A percentile compares a stretch with the other conserved stretches of the same genome.
phyloP scores from a whole-genome alignment of 2,113 vertebrate genomes.

The Oostethus manadensis region DNA sequence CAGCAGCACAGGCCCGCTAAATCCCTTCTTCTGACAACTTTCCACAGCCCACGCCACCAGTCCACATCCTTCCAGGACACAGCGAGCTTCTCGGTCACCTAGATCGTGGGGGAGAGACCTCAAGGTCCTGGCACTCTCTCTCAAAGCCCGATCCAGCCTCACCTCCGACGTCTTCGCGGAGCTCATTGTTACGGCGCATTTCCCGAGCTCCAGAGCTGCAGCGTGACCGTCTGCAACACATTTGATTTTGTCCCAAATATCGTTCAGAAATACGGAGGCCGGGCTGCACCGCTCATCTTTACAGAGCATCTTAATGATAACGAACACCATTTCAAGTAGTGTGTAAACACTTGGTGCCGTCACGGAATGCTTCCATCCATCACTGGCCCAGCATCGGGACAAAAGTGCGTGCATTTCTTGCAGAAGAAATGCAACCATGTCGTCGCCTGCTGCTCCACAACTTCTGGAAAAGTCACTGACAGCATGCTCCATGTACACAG shows the following conservation, averaged over 20 bases:
- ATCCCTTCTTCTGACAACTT: constrained; percentile 31
- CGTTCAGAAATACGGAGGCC: constrained; percentile 44
- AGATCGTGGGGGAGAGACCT: constrained; percentile 45
- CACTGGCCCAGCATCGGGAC: constrained; percentile 6
- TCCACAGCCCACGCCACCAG: constrained; percentile 70
- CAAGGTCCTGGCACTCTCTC: constrained; percentile 58
- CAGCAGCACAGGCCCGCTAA: constrained; percentile 53
- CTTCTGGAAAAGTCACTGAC: constrained; percentile 65
- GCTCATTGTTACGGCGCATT: constrained; percentile 61
- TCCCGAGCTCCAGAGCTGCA: constrained; percentile 47
- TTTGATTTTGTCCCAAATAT: constrained; percentile 26
- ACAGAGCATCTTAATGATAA: constrained; percentile 72
- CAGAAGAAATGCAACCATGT: constrained; percentile 67
- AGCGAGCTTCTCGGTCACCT: constrained; percentile 41
- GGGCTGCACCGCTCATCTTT: constrained; percentile 49
- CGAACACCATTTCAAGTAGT: constrained; percentile 72
- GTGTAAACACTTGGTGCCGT: constrained; percentile 18
- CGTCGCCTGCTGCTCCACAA: constrained; percentile 32
- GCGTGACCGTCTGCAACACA: not conserved
- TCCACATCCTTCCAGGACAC: constrained; percentile 73
- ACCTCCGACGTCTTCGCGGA: constrained; percentile 7
- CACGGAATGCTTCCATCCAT: not conserved
- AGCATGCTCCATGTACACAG: constrained; percentile 64
- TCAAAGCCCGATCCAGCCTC: constrained; percentile 38
- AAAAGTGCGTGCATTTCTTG: constrained; percentile 46